phyloP scores from a whole-genome alignment of 2,113 vertebrate genomes.

The Neoarius graeffei region DNA sequence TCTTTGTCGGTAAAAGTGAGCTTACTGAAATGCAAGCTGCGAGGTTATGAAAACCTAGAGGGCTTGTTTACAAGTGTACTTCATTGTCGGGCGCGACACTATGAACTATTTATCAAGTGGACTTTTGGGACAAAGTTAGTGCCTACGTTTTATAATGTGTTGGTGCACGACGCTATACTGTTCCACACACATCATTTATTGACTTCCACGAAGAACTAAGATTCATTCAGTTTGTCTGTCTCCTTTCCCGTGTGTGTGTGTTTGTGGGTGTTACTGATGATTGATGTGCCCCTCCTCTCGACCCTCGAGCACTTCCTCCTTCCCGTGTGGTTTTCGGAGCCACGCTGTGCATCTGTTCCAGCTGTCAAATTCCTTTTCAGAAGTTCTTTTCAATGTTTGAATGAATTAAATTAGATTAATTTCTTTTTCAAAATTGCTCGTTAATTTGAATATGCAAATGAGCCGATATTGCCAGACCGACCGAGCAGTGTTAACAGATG shows the following conservation, averaged over 20 bases:
- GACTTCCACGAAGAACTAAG: background rate
- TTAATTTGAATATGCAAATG: slow-evolving; percentile 3
- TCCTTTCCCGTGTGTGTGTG: background rate
- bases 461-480: background rate
- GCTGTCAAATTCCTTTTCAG: background rate
- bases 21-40: too few relatives aligned
- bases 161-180: background rate
- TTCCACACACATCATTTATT: background rate
- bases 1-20: background rate
- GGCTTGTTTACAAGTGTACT: background rate
- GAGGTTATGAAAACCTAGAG: too few relatives aligned
- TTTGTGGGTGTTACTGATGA: slow-evolving; percentile 5
- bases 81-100: background rate
- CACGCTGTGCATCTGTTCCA: slow-evolving; percentile 23
- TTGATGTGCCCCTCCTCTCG: slow-evolving; percentile 27
- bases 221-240: background rate
- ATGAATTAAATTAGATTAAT: background rate
- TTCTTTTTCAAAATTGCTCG: background rate
- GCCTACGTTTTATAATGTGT: background rate
- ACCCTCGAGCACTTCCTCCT: slow-evolving; percentile 52
- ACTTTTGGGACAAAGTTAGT: background rate
- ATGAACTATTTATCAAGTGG: background rate
- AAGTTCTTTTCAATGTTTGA: background rate
- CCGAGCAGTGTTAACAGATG: background rate
- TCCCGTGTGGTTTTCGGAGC: slow-evolving; percentile 15